Evolutionary conservation across 2,797 vertebrate genomes (phyloP).

Genomic region (Aldrovandia affinis): DNA sequence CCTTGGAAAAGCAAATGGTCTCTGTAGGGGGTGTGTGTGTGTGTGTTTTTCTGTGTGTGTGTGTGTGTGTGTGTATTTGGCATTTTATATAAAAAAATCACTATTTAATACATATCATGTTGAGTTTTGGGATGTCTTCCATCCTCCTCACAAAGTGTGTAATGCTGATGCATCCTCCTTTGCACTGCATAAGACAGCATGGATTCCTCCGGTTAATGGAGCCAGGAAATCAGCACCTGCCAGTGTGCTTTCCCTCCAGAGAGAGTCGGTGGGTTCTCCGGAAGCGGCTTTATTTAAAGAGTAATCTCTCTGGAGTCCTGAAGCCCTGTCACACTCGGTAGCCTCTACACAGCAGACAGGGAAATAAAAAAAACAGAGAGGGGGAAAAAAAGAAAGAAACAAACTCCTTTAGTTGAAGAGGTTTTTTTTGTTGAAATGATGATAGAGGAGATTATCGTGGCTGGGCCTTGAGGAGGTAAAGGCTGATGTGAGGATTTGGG

Average conservation of each 20-base stretch:
- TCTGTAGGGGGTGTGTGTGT: neutral
- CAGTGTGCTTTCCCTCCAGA: constrained; percentile 62
- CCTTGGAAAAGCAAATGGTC: neutral
- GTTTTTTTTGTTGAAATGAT: constrained; percentile 32
- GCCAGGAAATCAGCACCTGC: constrained; percentile 78
- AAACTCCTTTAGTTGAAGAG: constrained; percentile 29
- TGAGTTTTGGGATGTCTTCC: constrained; percentile 24
- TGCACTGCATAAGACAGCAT: constrained; percentile 62
- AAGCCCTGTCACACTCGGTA: constrained; percentile 50
- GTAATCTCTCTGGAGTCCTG: constrained; percentile 53
- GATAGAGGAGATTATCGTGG: constrained; percentile 26
- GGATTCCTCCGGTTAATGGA: constrained; percentile 79
- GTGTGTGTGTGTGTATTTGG: constrained; percentile 5
- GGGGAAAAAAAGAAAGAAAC: constrained; percentile 24
- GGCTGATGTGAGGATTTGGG: constrained; percentile 1
- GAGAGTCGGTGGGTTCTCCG: constrained; percentile 39
- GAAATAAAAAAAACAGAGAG: constrained; percentile 22
- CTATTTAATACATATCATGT: constrained; percentile 18
- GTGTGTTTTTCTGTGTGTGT: neutral
- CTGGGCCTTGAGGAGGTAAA: constrained; percentile 10
- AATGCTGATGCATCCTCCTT: constrained; percentile 13
- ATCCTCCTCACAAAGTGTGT: constrained; percentile 15
- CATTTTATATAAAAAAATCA: neutral
- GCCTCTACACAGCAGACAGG: constrained; percentile 45
- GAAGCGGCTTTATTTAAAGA: constrained; percentile 52